A percentile compares a stretch with the other conserved stretches of the same genome.
Conservation (phyloP, 2,888 invertebrate species). For the Synanthedon myopaeformis region DNA sequence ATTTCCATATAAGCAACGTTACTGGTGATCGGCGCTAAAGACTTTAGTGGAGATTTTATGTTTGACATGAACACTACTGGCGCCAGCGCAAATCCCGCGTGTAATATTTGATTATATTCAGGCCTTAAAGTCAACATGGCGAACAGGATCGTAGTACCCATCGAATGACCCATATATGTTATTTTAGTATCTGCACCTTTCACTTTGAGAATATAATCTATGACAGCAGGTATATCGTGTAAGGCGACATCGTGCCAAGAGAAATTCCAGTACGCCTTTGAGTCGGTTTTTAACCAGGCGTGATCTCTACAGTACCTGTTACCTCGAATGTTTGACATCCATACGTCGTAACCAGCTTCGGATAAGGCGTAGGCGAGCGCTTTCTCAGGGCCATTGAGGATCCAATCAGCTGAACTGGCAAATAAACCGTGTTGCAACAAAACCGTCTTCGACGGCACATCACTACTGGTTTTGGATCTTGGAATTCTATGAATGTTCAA, state of each 20-base stretch:
- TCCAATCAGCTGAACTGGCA: constrained; percentile 83
- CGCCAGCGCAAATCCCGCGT: constrained; percentile 75
- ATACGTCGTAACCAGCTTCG: constrained; percentile 80
- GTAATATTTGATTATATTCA: constrained; percentile 74
- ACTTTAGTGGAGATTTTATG: constrained; percentile 73
- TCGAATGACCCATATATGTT: constrained; percentile 90
- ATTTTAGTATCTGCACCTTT: constrained; percentile 41
- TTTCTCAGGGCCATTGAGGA: constrained; percentile 76
- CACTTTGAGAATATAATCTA: constrained; percentile 72
- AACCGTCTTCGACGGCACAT: constrained; percentile 44
- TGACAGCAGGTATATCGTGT: constrained; percentile 86
- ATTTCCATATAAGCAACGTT: constrained; percentile 72
- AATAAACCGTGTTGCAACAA: constrained; percentile 86
- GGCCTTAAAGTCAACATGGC: constrained; percentile 76
- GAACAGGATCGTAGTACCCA: constrained; percentile 86
- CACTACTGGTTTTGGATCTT: constrained; percentile 37
- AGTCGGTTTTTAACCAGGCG: constrained; percentile 57
- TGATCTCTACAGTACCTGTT: constrained; percentile 81
- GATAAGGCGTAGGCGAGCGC: constrained; percentile 75
- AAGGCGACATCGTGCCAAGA: constrained; percentile 92
- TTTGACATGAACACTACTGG: constrained; percentile 77
- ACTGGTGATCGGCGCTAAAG: constrained; percentile 74
- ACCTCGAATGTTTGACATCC: constrained; percentile 87
- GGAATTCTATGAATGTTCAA: constrained; percentile 86
- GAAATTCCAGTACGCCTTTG: constrained; percentile 77